Percentiles rank a stretch among this genome's conserved stretches.
phyloP scores from a whole-genome alignment of 2,888 invertebrate species.

The Yponomeuta sedellus region DNA sequence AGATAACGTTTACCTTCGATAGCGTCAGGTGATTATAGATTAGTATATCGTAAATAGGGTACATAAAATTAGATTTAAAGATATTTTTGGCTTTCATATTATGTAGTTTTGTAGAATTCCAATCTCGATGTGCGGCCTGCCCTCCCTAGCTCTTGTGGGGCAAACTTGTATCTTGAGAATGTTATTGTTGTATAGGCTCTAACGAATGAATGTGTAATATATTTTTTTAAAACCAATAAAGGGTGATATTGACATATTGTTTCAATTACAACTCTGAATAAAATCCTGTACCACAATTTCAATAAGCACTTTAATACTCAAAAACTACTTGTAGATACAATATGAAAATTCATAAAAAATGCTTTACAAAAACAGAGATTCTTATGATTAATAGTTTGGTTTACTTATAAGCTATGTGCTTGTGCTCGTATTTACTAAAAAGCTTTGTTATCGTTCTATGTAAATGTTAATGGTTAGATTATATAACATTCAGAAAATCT shows the following conservation, averaged over 20 bases:
- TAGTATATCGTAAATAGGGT: conserved; percentile 41
- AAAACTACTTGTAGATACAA: conserved; percentile 6
- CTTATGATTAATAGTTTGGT: background rate
- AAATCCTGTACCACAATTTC: background rate
- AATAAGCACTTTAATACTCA: conserved; percentile 1
- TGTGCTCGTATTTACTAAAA: background rate
- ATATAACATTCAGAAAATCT: too few relatives aligned
- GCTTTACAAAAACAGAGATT: conserved; percentile 10
- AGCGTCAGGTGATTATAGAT: conserved; percentile 25
- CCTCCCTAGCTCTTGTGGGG: background rate
- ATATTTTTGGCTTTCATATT: conserved; percentile 63
- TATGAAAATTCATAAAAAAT: conserved; percentile 2
- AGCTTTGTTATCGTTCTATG: background rate
- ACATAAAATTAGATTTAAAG: conserved; percentile 45
- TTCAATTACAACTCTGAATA: conserved; percentile 28
- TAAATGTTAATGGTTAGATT: background rate
- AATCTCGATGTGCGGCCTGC: background rate
- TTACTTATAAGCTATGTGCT: background rate
- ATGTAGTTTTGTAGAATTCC: conserved; percentile 33
- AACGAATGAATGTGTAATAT: conserved; percentile 72
- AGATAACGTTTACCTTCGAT: conserved; percentile 42
- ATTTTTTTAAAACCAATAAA: conserved; percentile 76
- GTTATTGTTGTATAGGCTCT: conserved; percentile 67
- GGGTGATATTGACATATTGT: conserved; percentile 63
- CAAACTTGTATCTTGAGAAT: conserved; percentile 42